phyloP scores from a whole-genome alignment of 1,140 invertebrate genomes.

The Lepidurus couesii region DNA sequence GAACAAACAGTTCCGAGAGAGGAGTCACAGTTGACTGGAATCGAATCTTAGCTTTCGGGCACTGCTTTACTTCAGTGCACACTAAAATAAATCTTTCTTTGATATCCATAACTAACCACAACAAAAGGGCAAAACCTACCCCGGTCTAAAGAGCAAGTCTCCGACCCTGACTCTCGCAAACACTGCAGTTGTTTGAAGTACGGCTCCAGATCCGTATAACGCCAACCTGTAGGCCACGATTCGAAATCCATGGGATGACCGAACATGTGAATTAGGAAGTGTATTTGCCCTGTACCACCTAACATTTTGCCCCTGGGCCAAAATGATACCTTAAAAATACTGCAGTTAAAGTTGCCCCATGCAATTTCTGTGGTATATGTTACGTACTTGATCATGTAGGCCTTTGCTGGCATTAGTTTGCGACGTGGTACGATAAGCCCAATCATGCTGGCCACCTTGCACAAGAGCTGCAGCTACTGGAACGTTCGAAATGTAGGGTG shows the following conservation, averaged over 20 bases:
- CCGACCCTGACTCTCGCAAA: neutral
- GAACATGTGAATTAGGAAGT: conserved; percentile 60
- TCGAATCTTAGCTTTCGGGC: neutral
- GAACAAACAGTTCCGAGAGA: neutral
- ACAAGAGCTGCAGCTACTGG: conserved; percentile 59
- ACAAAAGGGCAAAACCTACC: neutral
- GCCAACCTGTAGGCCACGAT: conserved; percentile 55
- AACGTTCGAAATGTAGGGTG: conserved; percentile 52
- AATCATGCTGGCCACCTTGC: conserved; percentile 57
- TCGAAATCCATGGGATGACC: conserved; percentile 56
- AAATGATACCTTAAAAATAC: conserved; percentile 49
- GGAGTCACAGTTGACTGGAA: conserved; percentile 21
- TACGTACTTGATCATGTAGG: conserved; percentile 51
- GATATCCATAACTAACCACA: neutral
- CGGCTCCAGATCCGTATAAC: conserved; percentile 48
- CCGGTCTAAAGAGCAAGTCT: neutral
- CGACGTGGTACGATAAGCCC: conserved; percentile 55
- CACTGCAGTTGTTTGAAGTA: conserved; percentile 44
- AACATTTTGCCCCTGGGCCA: conserved; percentile 61
- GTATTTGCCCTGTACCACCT: conserved; percentile 63
- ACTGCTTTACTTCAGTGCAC: neutral
- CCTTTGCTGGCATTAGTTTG: conserved; percentile 61
- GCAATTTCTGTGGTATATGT: neutral
- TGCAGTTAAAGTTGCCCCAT: neutral
- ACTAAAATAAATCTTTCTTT: neutral